A percentile compares a stretch with the other conserved stretches of the same genome.
phyloP scores from a whole-genome alignment of 1,140 invertebrate species.

The Bombus fervidus region DNA sequence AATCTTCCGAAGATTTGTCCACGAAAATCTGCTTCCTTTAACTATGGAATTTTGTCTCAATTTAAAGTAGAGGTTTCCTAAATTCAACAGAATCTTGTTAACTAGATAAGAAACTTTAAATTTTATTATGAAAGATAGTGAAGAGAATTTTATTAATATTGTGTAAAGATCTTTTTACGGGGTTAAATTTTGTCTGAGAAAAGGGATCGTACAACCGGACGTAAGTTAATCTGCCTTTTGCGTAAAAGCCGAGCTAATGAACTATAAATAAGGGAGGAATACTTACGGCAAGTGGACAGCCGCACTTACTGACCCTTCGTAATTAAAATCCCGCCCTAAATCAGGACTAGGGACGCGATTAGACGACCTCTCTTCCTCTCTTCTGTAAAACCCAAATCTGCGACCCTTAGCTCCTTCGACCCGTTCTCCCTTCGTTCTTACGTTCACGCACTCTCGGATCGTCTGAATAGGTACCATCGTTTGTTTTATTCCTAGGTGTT shows the following conservation, averaged over 20 bases:
- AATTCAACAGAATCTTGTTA: not conserved
- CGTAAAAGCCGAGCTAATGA: constrained; percentile 66
- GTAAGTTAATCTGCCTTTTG: constrained; percentile 68
- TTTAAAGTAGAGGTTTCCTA: not conserved
- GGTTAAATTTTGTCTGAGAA: constrained; percentile 17
- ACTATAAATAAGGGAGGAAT: constrained; percentile 72
- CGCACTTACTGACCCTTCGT: constrained; percentile 73
- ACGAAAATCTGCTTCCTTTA: not conserved
- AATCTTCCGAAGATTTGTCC: not conserved
- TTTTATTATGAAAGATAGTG: not conserved
- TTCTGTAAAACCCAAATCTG: constrained; percentile 65
- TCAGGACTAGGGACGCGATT: constrained; percentile 75
- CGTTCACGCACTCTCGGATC: not conserved
- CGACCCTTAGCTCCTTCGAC: constrained; percentile 49
- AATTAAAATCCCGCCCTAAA: constrained; percentile 79
- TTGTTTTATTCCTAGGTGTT: not conserved
- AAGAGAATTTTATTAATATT: not conserved
- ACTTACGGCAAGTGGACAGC: constrained; percentile 64
- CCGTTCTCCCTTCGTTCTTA: constrained; percentile 50
- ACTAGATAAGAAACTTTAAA: not conserved
- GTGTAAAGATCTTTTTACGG: not conserved
- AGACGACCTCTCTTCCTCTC: constrained; percentile 60
- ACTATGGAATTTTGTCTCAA: not conserved
- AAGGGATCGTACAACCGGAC: constrained; percentile 16
- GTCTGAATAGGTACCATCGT: not conserved